Evolutionary conservation across 2,113 vertebrate genomes (phyloP), one percentile per base, ranked within the genome.

Genomic region (Holacanthus passer): DNA sequence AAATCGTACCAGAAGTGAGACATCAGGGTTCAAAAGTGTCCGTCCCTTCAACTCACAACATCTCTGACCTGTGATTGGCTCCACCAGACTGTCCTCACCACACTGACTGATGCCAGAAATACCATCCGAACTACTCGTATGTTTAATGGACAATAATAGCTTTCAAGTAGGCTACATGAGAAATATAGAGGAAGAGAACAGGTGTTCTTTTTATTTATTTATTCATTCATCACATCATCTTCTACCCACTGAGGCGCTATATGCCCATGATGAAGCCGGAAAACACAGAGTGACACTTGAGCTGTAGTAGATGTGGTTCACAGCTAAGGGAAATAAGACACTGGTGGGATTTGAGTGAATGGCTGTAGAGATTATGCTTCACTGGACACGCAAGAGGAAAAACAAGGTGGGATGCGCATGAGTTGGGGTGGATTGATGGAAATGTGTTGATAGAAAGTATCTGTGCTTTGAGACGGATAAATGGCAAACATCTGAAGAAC

Each of bases 131-230:
- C 12, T 59, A 11, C 22, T 24, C 59, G 43, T 47, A 19, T n/a
- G 17, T 65, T 70, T 19, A 27, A 4, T 41, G 5, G 17, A 39
- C 50, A 37, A 24, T 66, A 47, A 52, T 39, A 10, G 16, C 9
- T 27, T 66, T 60, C n/a, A 29, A 47, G 31, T 20, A 9, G 3
- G 39, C 20, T 65, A 8, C n/a, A 29, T 59, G 41, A 45, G 22
- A 69, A 59, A 43, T 59, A 45, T 56, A 59, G 27, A 59, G 43
- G 37, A 73, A 63, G 22, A 17, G 24, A 50, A 31, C 16, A 16
- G 24, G 47, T 45, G 16, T 24, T 73, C 29, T 62, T 52, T 47
- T 56, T 75, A 62, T 65, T 43, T 77, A 66, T 39, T 70, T 14
- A 55, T 35, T 60, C 58, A 71, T 39, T 60, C 19, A 71, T 47